Evolutionary conservation across 2,797 vertebrate genomes (phyloP).

Genomic region (Enteromius radiatus): DNA sequence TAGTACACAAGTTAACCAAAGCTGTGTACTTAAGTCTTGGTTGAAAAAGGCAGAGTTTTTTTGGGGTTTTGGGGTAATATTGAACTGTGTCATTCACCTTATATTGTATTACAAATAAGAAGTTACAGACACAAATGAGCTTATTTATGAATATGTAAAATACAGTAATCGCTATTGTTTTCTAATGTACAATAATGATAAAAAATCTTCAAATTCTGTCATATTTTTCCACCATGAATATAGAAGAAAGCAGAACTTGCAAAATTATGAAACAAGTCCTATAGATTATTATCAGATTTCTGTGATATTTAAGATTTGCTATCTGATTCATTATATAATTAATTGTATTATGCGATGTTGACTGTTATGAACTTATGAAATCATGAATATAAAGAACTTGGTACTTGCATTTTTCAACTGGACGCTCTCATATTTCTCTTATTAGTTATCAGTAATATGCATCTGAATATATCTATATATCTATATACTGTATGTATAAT

Average conservation of each 20-base stretch:
- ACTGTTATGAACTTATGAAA: not conserved
- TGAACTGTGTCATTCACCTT: slow-evolving; percentile 7
- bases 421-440: not conserved
- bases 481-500: not conserved
- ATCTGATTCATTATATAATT: not conserved
- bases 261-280: not conserved
- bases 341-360: not conserved
- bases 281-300: not conserved
- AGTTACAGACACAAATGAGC: not conserved
- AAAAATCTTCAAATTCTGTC: not conserved
- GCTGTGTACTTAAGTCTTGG: not conserved
- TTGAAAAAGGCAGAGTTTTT: not conserved
- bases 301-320: not conserved
- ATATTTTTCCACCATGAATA: not conserved
- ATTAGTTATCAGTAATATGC: not conserved
- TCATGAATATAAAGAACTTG: not conserved
- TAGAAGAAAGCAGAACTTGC: not conserved
- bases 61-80: too few species aligned
- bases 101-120: not conserved
- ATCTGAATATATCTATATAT: not conserved
- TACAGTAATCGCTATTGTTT: not conserved
- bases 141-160: not conserved
- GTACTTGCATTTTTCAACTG: not conserved
- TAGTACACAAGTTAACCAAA: slow-evolving; percentile 29
- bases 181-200: not conserved